These are phyloP conservation scores for Stenodema calcarata DNA, from an alignment of 2,888 invertebrate genomes.

Conservation along the genomic window DNA sequence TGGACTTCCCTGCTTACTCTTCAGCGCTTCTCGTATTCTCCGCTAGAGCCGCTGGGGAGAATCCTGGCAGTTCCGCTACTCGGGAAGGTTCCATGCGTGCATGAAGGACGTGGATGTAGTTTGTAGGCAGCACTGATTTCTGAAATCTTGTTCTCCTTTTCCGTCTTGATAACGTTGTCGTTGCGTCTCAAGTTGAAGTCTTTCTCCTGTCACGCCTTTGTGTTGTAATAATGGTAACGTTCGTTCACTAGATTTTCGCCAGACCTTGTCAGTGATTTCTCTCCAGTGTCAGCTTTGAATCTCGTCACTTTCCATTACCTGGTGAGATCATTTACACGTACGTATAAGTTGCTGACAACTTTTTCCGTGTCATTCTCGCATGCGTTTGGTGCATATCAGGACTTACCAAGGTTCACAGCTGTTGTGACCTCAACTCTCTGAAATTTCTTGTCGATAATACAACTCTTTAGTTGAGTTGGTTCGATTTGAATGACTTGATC, in stretches of 20 bases:
- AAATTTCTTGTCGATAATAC: too few species aligned
- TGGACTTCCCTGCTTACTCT: too few species aligned
- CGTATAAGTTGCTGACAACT: not conserved
- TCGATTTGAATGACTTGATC: too few species aligned
- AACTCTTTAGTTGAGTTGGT: too few species aligned
- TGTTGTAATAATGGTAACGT: not conserved
- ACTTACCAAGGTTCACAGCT: not conserved
- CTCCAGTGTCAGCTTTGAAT: not conserved
- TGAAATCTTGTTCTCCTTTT: not conserved
- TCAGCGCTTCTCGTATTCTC: too few species aligned
- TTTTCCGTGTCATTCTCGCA: not conserved
- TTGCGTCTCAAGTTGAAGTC: not conserved
- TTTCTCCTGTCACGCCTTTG: not conserved
- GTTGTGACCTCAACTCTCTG: not conserved
- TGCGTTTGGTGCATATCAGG: not conserved
- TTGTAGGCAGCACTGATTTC: not conserved
- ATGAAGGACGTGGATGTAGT: too few species aligned
- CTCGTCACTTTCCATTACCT: not conserved
- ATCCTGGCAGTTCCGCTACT: too few species aligned
- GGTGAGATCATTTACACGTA: not conserved
- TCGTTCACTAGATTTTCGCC: not conserved
- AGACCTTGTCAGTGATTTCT: not conserved
- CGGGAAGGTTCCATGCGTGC: too few species aligned
- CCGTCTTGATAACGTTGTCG: not conserved
- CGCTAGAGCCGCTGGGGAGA: too few species aligned